phyloP scores from a whole-genome alignment of 2,888 invertebrate genomes.

The Tridacna gigas region DNA sequence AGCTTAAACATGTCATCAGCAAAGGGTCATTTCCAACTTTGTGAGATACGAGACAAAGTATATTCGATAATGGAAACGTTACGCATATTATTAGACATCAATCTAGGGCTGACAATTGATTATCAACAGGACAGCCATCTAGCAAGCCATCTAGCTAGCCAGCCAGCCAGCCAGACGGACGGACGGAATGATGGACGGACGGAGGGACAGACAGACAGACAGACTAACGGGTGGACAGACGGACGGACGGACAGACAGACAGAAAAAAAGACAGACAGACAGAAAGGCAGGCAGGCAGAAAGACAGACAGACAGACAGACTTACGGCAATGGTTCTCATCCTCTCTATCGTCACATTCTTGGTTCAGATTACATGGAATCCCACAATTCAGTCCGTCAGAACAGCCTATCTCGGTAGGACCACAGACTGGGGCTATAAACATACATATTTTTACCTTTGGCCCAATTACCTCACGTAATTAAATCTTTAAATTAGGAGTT shows the following conservation, averaged over 20 bases:
- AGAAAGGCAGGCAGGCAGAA: not conserved
- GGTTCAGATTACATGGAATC: not conserved
- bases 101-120: not conserved
- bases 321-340: conserved; percentile 6
- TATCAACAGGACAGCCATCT: not conserved
- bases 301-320: not conserved
- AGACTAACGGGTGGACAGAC: too few relatives aligned
- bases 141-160: too few relatives aligned
- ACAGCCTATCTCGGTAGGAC: not conserved
- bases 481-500: too few relatives aligned
- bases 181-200: too few relatives aligned
- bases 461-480: too few relatives aligned
- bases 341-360: not conserved
- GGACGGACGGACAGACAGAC: not conserved
- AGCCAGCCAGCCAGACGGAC: too few relatives aligned
- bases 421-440: not conserved
- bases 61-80: not conserved
- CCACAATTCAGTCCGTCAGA: not conserved
- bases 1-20: too few relatives aligned
- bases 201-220: too few relatives aligned
- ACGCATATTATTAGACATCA: not conserved
- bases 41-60: not conserved
- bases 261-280: not conserved
- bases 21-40: not conserved
- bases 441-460: not conserved